A percentile compares a stretch with the other conserved stretches of the same genome.
Conservation (phyloP, 2,888 invertebrate genomes). For the Eilema depressum region DNA sequence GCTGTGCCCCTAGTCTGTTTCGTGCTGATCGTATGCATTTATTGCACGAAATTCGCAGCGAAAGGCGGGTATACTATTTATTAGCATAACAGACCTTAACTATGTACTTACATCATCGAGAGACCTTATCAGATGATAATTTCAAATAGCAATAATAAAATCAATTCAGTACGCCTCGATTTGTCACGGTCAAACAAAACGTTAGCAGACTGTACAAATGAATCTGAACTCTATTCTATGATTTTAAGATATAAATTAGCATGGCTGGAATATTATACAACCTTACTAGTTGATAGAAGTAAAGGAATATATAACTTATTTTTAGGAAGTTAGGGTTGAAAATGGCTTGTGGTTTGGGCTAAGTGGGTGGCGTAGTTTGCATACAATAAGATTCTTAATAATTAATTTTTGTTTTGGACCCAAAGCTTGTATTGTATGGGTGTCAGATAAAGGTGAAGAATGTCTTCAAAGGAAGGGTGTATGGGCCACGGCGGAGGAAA, state of each 20-base stretch:
- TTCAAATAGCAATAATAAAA: background rate
- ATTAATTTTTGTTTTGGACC: slow-evolving; percentile 14
- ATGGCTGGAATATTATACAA: background rate
- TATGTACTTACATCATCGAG: background rate
- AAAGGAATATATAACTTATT: background rate
- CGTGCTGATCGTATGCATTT: too few relatives aligned
- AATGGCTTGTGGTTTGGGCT: slow-evolving; percentile 2
- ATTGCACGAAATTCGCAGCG: too few relatives aligned
- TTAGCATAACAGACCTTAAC: too few relatives aligned
- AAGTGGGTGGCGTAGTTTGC: slow-evolving; percentile 35
- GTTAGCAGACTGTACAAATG: background rate
- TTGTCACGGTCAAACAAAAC: background rate
- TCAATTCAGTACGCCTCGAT: background rate
- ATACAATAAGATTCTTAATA: slow-evolving; percentile 29
- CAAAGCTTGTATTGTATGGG: background rate
- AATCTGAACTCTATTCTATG: background rate
- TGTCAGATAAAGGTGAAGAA: background rate
- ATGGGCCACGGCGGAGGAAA: background rate
- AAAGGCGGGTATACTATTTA: too few relatives aligned
- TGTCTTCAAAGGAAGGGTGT: background rate
- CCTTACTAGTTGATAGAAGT: background rate
- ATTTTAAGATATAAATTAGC: background rate
- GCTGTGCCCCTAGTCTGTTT: too few relatives aligned
- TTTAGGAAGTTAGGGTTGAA: background rate
- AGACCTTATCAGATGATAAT: slow-evolving; percentile 1